These are phyloP conservation scores for Bombus balteatus DNA, from an alignment of 1,140 invertebrate genomes.

Conservation along the genomic window DNA sequence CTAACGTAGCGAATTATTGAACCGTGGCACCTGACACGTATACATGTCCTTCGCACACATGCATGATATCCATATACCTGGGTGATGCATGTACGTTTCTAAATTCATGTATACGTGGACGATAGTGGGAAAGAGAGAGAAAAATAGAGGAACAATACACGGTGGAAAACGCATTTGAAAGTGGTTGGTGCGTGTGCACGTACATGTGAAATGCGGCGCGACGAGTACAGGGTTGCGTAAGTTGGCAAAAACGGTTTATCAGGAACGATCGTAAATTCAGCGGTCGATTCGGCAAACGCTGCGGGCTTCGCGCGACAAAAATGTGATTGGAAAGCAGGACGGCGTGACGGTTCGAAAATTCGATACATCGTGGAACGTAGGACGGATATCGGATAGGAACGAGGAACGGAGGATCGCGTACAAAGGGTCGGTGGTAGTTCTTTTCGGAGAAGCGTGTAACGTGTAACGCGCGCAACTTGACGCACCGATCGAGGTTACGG, in stretches of 20 bases:
- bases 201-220: slow-evolving; percentile 48
- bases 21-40: slow-evolving; percentile 42
- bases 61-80: background rate
- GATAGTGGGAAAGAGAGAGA: slow-evolving; percentile 15
- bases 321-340: slow-evolving; percentile 21
- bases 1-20: slow-evolving; percentile 65
- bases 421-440: too few species aligned
- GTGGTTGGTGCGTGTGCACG: slow-evolving; percentile 43
- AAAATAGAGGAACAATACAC: slow-evolving; percentile 50
- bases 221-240: slow-evolving; percentile 21
- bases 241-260: slow-evolving; percentile 56
- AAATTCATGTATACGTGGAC: too few species aligned
- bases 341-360: background rate
- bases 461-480: too few species aligned
- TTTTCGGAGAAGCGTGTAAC: too few species aligned
- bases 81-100: background rate
- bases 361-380: background rate
- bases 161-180: slow-evolving; percentile 62
- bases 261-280: slow-evolving; percentile 32
- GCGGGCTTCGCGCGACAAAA: background rate
- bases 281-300: slow-evolving; percentile 13
- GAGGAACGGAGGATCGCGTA: background rate
- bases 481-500: too few species aligned
- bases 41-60: background rate
- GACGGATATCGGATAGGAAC: too few species aligned